Evolutionary conservation across 2,888 invertebrate species (phyloP).

Genomic region (Cyclophora albipunctata): DNA sequence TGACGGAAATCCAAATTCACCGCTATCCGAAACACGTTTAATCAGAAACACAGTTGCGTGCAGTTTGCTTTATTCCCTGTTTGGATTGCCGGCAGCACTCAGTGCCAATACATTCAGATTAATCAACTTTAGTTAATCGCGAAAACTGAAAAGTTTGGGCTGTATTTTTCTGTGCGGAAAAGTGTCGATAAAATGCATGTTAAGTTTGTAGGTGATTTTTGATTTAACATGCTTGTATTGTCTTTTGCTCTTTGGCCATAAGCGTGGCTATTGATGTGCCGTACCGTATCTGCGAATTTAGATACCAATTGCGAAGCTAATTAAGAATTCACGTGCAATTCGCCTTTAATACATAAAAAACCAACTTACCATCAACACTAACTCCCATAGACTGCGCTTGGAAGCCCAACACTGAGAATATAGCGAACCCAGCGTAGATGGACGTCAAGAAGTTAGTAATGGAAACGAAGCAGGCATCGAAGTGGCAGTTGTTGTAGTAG

Average conservation of each 20-base stretch:
- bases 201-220: too few species aligned
- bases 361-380: constrained; percentile 69
- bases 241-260: too few species aligned
- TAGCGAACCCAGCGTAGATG: constrained; percentile 85
- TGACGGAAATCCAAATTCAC: too few species aligned
- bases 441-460: constrained; percentile 82
- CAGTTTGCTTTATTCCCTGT: constrained; percentile 16
- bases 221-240: too few species aligned
- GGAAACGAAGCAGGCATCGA: constrained; percentile 84
- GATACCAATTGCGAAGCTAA: too few species aligned
- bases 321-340: too few species aligned
- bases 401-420: constrained; percentile 86
- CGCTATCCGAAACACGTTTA: too few species aligned
- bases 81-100: constrained; percentile 14
- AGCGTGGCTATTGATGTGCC: too few species aligned
- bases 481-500: constrained; percentile 82
- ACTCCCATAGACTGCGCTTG: constrained; percentile 79
- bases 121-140: constrained; percentile 26
- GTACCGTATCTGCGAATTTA: too few species aligned
- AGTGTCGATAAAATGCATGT: too few species aligned
- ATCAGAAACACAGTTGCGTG: too few species aligned
- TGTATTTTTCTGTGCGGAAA: not conserved
- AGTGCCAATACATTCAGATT: constrained; percentile 13
- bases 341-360: too few species aligned
- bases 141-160: constrained; percentile 1